These are phyloP conservation scores for Sapajus apella DNA, from an alignment of 2,113 vertebrate genomes.

Conservation along the genomic window DNA sequence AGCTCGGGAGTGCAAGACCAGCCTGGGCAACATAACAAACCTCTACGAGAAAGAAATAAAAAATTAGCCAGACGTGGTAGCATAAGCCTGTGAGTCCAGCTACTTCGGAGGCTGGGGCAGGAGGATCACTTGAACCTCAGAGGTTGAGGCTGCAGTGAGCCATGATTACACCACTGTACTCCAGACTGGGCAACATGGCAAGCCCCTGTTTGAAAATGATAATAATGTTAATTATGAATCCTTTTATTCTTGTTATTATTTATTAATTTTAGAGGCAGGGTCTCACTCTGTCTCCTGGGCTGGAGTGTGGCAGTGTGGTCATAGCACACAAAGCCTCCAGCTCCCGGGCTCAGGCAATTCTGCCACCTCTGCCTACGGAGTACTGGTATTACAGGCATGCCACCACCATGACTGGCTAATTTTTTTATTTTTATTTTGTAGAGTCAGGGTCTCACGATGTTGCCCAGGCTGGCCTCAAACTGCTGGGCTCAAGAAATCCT, in stretches of 20 bases:
- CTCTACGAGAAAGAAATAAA: neutral
- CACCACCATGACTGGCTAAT: too few relatives aligned
- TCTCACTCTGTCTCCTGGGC: too few relatives aligned
- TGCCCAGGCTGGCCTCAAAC: too few relatives aligned
- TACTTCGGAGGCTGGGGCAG: neutral
- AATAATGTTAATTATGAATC: neutral
- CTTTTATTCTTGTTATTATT: neutral
- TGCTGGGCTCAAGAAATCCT: too few relatives aligned
- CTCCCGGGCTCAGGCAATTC: too few relatives aligned
- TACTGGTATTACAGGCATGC: too few relatives aligned
- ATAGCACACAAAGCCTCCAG: too few relatives aligned
- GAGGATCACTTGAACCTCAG: neutral
- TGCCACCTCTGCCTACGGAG: too few relatives aligned
- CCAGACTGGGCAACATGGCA: neutral
- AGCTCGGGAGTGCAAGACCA: neutral
- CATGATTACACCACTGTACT: neutral
- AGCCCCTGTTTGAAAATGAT: neutral
- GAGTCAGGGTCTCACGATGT: too few relatives aligned
- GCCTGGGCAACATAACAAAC: rapidly evolving
- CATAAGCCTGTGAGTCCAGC: neutral
- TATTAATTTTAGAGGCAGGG: neutral
- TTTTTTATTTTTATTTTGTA: too few relatives aligned
- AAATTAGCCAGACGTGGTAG: neutral
- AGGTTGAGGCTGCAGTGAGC: neutral
- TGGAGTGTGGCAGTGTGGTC: too few relatives aligned